Percentiles rank a stretch among this genome's conserved stretches.
Conservation (phyloP, 2,113 vertebrate species). For the Vanacampus margaritifer region DNA sequence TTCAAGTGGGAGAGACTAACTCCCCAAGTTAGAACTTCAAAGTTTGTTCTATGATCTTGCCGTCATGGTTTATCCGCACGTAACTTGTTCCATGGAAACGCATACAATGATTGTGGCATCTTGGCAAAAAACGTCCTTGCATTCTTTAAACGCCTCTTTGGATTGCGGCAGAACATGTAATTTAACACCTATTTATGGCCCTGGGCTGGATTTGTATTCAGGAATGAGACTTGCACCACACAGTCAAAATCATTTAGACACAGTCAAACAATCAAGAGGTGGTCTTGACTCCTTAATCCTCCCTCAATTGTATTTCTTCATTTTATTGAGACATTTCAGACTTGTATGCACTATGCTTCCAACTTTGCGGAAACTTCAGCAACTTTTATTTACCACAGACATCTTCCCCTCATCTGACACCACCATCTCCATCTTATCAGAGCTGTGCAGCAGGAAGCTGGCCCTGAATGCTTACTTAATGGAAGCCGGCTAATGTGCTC, state of each 20-base stretch:
- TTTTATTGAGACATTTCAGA: not conserved
- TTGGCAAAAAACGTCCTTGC: not conserved
- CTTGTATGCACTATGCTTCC: too few relatives aligned
- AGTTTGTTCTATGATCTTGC: not conserved
- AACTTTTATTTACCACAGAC: slow-evolving; percentile 56
- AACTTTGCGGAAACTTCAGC: too few relatives aligned
- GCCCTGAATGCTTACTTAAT: slow-evolving; percentile 48
- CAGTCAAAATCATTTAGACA: not conserved
- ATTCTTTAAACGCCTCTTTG: not conserved
- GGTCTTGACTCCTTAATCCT: not conserved
- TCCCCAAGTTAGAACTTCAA: not conserved
- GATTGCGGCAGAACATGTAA: not conserved
- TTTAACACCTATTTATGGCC: not conserved
- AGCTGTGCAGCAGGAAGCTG: slow-evolving; percentile 51
- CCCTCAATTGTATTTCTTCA: not conserved
- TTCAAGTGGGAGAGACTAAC: not conserved
- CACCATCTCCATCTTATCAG: slow-evolving; percentile 62
- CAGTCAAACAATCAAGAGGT: not conserved
- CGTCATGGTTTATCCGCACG: too few relatives aligned
- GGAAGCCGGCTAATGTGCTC: slow-evolving; percentile 53
- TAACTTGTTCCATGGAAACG: not conserved
- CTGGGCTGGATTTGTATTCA: not conserved
- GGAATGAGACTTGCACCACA: not conserved
- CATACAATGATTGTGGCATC: not conserved
- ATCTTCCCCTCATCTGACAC: slow-evolving; percentile 42